phyloP scores from a whole-genome alignment of 2,113 vertebrate genomes.

The Noturus placidus region DNA sequence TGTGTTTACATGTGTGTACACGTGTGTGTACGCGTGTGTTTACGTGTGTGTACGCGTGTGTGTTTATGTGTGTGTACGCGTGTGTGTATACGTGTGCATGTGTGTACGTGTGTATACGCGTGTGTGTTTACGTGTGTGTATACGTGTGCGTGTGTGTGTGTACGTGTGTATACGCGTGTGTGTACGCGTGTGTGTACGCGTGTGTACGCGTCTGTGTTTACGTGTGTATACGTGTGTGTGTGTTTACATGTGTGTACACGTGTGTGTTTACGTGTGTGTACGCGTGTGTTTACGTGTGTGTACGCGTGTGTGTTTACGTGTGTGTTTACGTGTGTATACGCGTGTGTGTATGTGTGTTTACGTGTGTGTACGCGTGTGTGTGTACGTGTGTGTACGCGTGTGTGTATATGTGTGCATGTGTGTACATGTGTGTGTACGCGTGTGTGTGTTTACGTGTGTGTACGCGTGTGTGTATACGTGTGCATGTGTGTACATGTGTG shows the following conservation, averaged over 20 bases:
- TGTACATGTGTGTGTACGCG: slow-evolving; percentile 65
- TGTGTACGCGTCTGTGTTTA: too few species aligned
- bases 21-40: slow-evolving; percentile 12
- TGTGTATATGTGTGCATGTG: too few species aligned
- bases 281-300: slow-evolving; percentile 65
- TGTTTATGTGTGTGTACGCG: slow-evolving; percentile 65
- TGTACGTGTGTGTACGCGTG: slow-evolving; percentile 71
- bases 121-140: slow-evolving; percentile 14
- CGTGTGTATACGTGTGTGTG: slow-evolving; percentile 16
- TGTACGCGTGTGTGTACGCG: slow-evolving; percentile 65
- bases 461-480: slow-evolving; percentile 71
- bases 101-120: slow-evolving; percentile 68
- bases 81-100: slow-evolving; percentile 21
- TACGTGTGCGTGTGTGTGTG: slow-evolving; percentile 75
- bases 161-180: too few species aligned
- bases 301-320: slow-evolving; percentile 15
- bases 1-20: slow-evolving; percentile 71
- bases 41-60: slow-evolving; percentile 72
- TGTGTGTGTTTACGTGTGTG: slow-evolving; percentile 20
- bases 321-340: slow-evolving; percentile 66
- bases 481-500: slow-evolving; percentile 9
- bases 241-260: slow-evolving; percentile 74
- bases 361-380: slow-evolving; percentile 13
- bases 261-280: too few species aligned
- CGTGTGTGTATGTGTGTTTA: too few species aligned